Evolutionary conservation across 1,140 invertebrate species (phyloP).

Genomic region (Achatina immaculata): DNA sequence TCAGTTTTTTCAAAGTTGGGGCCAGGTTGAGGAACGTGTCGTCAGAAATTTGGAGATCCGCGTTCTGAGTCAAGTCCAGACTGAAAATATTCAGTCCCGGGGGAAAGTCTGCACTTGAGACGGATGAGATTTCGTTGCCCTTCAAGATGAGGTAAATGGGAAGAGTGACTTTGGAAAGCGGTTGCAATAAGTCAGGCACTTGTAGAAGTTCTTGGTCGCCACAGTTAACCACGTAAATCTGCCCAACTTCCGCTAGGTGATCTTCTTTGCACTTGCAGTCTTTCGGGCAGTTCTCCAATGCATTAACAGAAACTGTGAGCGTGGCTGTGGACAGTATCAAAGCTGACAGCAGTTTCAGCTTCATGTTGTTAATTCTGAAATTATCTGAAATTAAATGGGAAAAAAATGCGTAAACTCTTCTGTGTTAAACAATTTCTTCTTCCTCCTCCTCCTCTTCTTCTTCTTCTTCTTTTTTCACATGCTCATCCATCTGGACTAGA

Average conservation of each 20-base stretch:
- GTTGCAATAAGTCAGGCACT: not conserved
- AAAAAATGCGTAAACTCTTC: too few species aligned
- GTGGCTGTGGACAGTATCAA: not conserved
- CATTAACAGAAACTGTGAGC: not conserved
- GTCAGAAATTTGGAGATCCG: not conserved
- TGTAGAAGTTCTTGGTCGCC: not conserved
- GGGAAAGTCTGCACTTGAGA: slow-evolving; percentile 1
- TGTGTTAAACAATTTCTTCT: too few species aligned
- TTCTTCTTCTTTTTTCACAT: too few species aligned
- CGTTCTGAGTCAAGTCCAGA: slow-evolving; percentile 22
- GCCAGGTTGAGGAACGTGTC: slow-evolving; percentile 25
- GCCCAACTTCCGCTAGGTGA: not conserved
- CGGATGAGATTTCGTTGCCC: slow-evolving; percentile 13
- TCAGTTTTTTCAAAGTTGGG: slow-evolving; percentile 10
- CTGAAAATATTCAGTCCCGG: slow-evolving; percentile 8
- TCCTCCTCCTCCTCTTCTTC: too few species aligned
- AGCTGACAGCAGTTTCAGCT: not conserved
- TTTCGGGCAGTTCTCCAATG: not conserved
- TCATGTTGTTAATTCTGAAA: too few species aligned
- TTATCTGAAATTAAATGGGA: too few species aligned
- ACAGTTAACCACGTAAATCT: not conserved
- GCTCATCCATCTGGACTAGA: too few species aligned
- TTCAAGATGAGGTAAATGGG: slow-evolving; percentile 11
- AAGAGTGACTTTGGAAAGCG: not conserved
- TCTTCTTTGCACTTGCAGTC: not conserved